A percentile compares a stretch with the other conserved stretches of the same genome.
phyloP scores from a whole-genome alignment of 2,888 invertebrate species.

The Sepioteuthis lessoniana region DNA sequence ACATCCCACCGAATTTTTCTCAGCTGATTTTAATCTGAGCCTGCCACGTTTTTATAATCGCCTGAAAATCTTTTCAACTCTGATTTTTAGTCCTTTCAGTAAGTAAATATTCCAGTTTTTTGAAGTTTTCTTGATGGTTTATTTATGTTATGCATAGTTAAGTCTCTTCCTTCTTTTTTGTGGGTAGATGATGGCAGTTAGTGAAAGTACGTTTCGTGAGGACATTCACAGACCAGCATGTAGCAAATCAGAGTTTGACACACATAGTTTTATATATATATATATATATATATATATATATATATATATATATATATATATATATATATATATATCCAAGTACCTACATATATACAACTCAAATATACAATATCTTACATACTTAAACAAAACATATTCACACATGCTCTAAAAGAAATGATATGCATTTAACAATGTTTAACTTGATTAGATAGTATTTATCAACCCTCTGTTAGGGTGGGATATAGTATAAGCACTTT shows the following conservation, averaged over 20 bases:
- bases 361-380: no score
- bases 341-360: no score
- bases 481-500: no score
- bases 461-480: no score
- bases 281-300: no score
- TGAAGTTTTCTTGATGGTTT: conserved; percentile 33
- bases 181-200: not conserved
- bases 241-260: not conserved
- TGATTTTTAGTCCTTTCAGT: not conserved
- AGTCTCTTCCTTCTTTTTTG: no score
- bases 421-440: no score
- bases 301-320: no score
- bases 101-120: not conserved
- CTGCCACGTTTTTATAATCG: not conserved
- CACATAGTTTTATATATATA: not conserved
- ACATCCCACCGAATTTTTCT: not conserved
- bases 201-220: not conserved
- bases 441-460: no score
- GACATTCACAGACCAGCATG: not conserved
- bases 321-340: no score
- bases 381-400: no score
- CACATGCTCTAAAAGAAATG: no score
- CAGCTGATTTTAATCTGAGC: not conserved
- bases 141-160: conserved; percentile 21
- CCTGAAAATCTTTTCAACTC: not conserved